These are phyloP conservation scores for Agriopis aurantiaria DNA, from an alignment of 2,888 invertebrate genomes.

Conservation along the genomic window DNA sequence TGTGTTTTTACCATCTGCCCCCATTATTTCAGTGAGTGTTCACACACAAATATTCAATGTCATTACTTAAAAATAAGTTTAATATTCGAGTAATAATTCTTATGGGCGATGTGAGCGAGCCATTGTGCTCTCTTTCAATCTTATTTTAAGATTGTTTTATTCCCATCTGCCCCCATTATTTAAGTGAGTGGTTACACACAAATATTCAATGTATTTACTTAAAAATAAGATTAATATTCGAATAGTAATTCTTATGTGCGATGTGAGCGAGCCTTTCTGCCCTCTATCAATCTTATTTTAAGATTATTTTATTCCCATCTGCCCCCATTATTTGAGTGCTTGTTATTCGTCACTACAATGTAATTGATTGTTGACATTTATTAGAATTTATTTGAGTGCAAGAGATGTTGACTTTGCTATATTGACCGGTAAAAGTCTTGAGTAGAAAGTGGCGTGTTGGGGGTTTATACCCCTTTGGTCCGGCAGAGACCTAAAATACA, in stretches of 20 bases:
- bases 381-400: background rate
- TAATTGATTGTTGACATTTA: background rate
- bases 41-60: no score
- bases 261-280: no score
- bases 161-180: no score
- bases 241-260: background rate
- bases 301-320: background rate
- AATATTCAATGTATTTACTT: no score
- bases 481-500: no score
- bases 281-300: no score
- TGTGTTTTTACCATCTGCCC: background rate
- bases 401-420: conserved; percentile 7
- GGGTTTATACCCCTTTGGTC: no score
- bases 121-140: no score
- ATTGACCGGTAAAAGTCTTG: background rate
- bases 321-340: background rate
- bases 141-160: no score
- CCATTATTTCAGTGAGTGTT: background rate
- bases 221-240: background rate
- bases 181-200: no score
- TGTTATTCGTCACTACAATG: background rate
- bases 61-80: background rate
- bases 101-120: no score
- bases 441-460: no score
- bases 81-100: background rate